Percentiles rank a stretch among this genome's conserved stretches.
Conservation (phyloP, 2,797 vertebrate species). For the Thalassophryne amazonica region DNA sequence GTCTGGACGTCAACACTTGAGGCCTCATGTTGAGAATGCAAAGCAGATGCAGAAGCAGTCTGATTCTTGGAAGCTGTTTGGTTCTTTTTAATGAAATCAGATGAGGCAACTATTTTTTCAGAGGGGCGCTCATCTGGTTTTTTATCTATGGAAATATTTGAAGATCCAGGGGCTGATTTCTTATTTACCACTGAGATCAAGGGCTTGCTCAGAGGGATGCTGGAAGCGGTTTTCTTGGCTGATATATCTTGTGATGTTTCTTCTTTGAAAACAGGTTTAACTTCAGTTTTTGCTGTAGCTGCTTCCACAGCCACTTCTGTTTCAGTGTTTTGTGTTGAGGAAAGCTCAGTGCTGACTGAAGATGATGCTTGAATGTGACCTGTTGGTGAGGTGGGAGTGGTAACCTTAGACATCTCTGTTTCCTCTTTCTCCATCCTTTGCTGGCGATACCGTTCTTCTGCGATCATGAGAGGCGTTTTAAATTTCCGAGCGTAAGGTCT, state of each 20-base stretch:
- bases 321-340: slow-evolving; percentile 15
- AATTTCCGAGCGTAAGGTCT: slow-evolving; percentile 85
- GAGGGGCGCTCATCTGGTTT: slow-evolving; percentile 33
- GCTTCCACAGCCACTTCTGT: slow-evolving; percentile 19
- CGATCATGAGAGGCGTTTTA: slow-evolving; percentile 94
- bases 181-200: slow-evolving; percentile 61
- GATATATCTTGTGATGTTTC: slow-evolving; percentile 24
- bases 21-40: slow-evolving; percentile 30
- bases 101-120: slow-evolving; percentile 29
- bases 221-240: slow-evolving; percentile 49
- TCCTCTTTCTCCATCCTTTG: slow-evolving; percentile 78
- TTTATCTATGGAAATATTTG: slow-evolving; percentile 49
- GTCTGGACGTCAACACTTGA: slow-evolving; percentile 48
- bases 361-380: slow-evolving; percentile 2
- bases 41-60: slow-evolving; percentile 5
- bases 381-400: slow-evolving; percentile 63
- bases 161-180: slow-evolving; percentile 49
- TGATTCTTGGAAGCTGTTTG: slow-evolving; percentile 36
- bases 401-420: slow-evolving; percentile 65
- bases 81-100: slow-evolving; percentile 31
- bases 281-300: slow-evolving; percentile 31
- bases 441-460: slow-evolving; percentile 87
- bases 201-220: slow-evolving; percentile 68
- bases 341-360: slow-evolving; percentile 9
- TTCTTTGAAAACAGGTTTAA: slow-evolving; percentile 32